phyloP scores from a whole-genome alignment of 2,888 invertebrate genomes.

The Pantelozetes paolii region DNA sequence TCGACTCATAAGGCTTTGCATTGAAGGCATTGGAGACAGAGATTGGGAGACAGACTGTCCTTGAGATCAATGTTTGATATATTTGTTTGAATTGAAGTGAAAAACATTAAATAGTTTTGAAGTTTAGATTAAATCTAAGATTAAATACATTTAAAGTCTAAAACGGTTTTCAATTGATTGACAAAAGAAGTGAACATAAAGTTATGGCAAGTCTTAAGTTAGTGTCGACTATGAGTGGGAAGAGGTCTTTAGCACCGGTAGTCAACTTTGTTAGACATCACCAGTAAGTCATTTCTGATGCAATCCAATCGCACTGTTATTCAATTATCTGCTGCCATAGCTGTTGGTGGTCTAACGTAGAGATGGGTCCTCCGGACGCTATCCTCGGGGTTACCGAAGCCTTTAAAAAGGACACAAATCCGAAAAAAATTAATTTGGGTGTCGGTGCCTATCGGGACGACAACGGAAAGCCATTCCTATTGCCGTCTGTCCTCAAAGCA shows the following conservation, averaged over 20 bases:
- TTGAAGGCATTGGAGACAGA: not conserved
- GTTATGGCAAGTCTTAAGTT: constrained; percentile 29
- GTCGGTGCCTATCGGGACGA: constrained; percentile 97
- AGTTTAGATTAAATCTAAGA: too few relatives aligned
- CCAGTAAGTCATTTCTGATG: not conserved
- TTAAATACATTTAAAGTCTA: too few relatives aligned
- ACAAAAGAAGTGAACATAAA: not conserved
- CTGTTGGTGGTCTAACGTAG: constrained; percentile 75
- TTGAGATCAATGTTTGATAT: constrained; percentile 16
- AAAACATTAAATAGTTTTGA: too few relatives aligned
- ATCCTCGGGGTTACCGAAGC: constrained; percentile 97
- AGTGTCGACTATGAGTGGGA: not conserved
- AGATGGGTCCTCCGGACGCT: constrained; percentile 96
- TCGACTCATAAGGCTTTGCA: not conserved
- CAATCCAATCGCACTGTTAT: not conserved
- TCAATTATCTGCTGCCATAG: too few relatives aligned
- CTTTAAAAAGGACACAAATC: constrained; percentile 78
- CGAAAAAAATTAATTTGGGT: constrained; percentile 94
- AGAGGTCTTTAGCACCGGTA: not conserved
- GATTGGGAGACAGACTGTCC: not conserved
- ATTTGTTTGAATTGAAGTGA: not conserved
- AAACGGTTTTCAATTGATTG: not conserved
- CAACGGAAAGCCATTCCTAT: constrained; percentile 87
- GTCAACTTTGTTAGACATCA: constrained; percentile 10
- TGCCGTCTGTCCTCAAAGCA: constrained; percentile 82